Base-by-base conservation (phyloP, 2,888 invertebrate species). In the Pollenia labialis region DNA sequence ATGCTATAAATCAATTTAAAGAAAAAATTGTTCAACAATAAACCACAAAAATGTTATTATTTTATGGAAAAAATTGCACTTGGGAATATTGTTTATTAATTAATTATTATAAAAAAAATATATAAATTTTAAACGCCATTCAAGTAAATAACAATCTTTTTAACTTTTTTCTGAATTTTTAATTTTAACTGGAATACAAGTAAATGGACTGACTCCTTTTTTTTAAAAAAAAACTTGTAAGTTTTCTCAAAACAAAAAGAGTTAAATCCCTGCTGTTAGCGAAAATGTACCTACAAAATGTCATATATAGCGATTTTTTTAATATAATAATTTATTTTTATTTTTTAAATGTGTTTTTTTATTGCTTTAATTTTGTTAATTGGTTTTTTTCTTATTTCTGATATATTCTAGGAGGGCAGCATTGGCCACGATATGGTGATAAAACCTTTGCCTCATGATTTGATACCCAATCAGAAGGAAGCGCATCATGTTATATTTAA, bases 401-500 rank as follows among this genome's bases (percentile, higher is more conserved):
- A 81, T 85, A 81, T 56, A 75, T 92, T 92, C 8, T n/a, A 98
- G 98, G 97, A 98, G 94, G 98, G 98, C 89, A 97, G 97, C 90
- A 97, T 98, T 89, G 98, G 98, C 88, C 95, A 97, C 93, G 96
- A 97, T 90, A 94, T 98, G 92, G 97, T 98, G 89, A 97, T 98
- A 92, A 95, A 97, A 90, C 98, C 98, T 86, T 94, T 98, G 88
- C 98, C 98, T 66, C 94, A 95, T 90, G 95, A 96, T 86, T 94
- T 97, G 90, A 94, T 94, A 85, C 90, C 91, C 68, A 89, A 90
- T 79, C 89, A 91, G 87, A 92, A 92, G 79, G 90, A 90, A 89
- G 95, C 96, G 88, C 98, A 98, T 92, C 98, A 98, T 92, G 95
- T 98, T 85, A 95, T 98, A 89, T 97, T 95, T 93, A 97, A 96